A percentile compares a stretch with the other conserved stretches of the same genome.
These are phyloP conservation scores for Otolemur crassicaudatus DNA, from an alignment of 2,797 vertebrate genomes.

Conservation along the genomic window DNA sequence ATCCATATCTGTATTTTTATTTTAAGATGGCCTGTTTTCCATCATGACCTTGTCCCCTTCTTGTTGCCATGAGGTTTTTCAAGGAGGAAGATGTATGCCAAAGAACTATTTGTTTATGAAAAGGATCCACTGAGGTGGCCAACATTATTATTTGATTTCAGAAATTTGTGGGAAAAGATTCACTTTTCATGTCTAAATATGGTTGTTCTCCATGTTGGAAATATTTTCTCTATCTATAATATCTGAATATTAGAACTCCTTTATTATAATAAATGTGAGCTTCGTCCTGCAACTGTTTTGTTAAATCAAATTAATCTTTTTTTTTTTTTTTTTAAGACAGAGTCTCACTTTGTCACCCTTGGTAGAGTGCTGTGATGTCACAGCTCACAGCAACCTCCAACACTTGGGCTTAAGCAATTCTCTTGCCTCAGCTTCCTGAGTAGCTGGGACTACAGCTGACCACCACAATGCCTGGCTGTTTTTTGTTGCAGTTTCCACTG, in stretches of 20 bases:
- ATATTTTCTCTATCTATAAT: slow-evolving; percentile 55
- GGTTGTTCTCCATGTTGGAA: slow-evolving; percentile 1
- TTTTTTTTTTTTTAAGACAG: background rate
- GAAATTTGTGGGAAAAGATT: background rate
- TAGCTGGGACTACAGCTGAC: no score
- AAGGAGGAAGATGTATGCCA: slow-evolving; percentile 3
- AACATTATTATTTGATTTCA: slow-evolving; percentile 9
- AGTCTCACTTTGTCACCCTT: no score
- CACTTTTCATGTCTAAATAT: slow-evolving; percentile 38
- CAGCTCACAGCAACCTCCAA: no score
- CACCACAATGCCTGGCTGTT: no score
- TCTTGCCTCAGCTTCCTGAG: no score
- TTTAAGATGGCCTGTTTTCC: slow-evolving; percentile 36
- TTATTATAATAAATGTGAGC: slow-evolving; percentile 42
- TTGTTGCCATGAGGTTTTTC: slow-evolving; percentile 39
- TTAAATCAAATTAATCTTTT: slow-evolving; percentile 34
- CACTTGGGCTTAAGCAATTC: no score
- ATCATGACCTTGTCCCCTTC: background rate
- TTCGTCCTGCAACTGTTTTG: slow-evolving; percentile 3
- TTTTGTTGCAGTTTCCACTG: no score
- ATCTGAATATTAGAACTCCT: background rate
- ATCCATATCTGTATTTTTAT: slow-evolving; percentile 22
- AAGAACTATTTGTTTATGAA: slow-evolving; percentile 33
- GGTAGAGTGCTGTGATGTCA: no score
- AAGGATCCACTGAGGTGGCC: background rate